Conservation (phyloP, 2,113 vertebrate genomes). For the Cyrtonyx montezumae region DNA sequence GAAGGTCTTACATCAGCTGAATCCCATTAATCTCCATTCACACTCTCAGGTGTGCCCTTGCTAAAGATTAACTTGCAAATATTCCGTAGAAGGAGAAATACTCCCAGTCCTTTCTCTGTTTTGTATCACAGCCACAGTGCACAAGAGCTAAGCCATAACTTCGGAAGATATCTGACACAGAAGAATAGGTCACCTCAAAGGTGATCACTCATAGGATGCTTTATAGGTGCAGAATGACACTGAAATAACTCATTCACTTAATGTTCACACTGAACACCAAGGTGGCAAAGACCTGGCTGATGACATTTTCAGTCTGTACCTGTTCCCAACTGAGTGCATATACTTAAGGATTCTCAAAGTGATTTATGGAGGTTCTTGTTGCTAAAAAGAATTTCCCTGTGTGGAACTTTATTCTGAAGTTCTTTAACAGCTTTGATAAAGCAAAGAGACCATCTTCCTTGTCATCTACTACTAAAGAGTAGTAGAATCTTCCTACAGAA, state of each 20-base stretch:
- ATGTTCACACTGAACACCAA: background rate
- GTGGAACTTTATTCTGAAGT: background rate
- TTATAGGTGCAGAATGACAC: background rate
- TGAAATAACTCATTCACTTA: background rate
- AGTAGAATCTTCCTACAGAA: background rate
- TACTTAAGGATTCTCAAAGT: background rate
- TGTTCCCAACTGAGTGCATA: background rate
- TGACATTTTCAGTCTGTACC: background rate
- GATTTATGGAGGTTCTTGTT: background rate
- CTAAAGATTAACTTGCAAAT: conserved; percentile 13
- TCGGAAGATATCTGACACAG: background rate
- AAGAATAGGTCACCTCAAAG: background rate
- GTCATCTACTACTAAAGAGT: background rate
- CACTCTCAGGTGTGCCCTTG: background rate
- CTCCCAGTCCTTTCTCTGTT: background rate
- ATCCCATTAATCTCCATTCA: conserved; percentile 40
- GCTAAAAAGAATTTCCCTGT: background rate
- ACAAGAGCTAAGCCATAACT: background rate
- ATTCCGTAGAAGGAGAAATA: background rate
- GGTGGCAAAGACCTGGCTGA: background rate
- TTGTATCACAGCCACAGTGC: background rate
- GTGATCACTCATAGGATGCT: background rate
- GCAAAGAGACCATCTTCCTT: background rate
- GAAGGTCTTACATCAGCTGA: conserved; percentile 25
- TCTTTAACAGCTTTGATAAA: background rate